Conservation (phyloP, 2,888 invertebrate species). For the Malthinus flaveolus region DNA sequence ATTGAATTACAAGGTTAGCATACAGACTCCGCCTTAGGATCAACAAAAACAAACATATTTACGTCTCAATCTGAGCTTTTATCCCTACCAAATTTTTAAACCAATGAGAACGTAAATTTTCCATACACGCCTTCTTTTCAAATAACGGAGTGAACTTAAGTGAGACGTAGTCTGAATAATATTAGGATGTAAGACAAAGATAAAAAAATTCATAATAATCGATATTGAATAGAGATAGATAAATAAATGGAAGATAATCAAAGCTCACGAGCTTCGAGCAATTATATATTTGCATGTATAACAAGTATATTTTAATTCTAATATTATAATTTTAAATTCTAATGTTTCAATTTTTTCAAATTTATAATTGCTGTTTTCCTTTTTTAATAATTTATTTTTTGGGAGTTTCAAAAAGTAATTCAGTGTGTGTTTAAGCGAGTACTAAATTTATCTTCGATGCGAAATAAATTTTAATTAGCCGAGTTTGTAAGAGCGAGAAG, state of each 20-base stretch:
- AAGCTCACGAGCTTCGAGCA: constrained; percentile 2
- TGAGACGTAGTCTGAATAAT: constrained; percentile 41
- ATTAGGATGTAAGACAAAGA: constrained; percentile 11
- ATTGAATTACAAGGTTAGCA: constrained; percentile 50
- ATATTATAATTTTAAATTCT: not conserved
- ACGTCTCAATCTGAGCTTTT: constrained; percentile 51
- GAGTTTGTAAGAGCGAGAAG: not conserved
- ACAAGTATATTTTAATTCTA: not conserved
- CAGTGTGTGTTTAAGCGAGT: too few relatives aligned
- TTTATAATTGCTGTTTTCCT: too few relatives aligned
- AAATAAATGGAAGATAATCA: constrained; percentile 16
- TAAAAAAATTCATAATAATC: constrained; percentile 22
- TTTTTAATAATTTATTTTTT: too few relatives aligned
- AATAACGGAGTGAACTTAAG: constrained; percentile 45
- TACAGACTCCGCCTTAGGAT: constrained; percentile 47
- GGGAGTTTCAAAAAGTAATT: too few relatives aligned
- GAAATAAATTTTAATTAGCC: not conserved
- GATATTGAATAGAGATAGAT: constrained; percentile 26
- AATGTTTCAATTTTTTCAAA: too few relatives aligned
- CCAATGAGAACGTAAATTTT: constrained; percentile 25
- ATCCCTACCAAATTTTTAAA: constrained; percentile 41
- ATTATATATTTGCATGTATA: constrained; percentile 1
- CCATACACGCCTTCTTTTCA: constrained; percentile 45
- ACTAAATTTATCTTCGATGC: too few relatives aligned
- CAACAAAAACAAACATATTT: constrained; percentile 56